These are phyloP conservation scores for Acleris laterana DNA, from an alignment of 2,888 invertebrate genomes.

Conservation along the genomic window DNA sequence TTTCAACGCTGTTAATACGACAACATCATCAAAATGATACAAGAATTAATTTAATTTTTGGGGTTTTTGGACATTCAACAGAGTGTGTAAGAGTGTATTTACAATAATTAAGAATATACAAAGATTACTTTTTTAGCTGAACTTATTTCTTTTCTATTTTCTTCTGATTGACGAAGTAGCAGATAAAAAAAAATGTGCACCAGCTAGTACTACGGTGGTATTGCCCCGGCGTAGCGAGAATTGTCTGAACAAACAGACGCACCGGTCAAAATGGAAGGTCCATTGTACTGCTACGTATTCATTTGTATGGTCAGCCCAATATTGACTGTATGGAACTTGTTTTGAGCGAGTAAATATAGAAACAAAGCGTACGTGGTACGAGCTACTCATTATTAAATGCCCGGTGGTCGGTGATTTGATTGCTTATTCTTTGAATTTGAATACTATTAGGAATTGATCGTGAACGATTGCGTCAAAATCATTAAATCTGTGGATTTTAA, in stretches of 20 bases:
- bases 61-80: too few species aligned
- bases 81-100: too few species aligned
- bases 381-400: constrained; percentile 31
- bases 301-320: constrained; percentile 81
- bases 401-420: constrained; percentile 9
- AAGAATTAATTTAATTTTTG: too few species aligned
- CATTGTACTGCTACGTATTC: constrained; percentile 82
- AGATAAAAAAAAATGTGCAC: constrained; percentile 31
- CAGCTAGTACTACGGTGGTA: constrained; percentile 68
- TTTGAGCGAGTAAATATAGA: constrained; percentile 71
- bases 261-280: constrained; percentile 80
- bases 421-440: not conserved
- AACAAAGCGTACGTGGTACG: constrained; percentile 46
- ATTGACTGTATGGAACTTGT: constrained; percentile 79
- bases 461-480: too few species aligned
- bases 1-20: too few species aligned
- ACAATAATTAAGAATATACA: too few species aligned
- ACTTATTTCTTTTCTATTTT: too few species aligned
- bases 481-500: too few species aligned
- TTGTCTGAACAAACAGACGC: constrained; percentile 74
- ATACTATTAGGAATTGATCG: not conserved
- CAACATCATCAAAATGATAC: too few species aligned
- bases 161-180: not conserved
- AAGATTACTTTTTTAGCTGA: too few species aligned
- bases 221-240: constrained; percentile 68